Percentiles rank a stretch among this genome's conserved stretches.
Conservation (phyloP, 1,140 invertebrate genomes). For the Sarcophaga peregrina region DNA sequence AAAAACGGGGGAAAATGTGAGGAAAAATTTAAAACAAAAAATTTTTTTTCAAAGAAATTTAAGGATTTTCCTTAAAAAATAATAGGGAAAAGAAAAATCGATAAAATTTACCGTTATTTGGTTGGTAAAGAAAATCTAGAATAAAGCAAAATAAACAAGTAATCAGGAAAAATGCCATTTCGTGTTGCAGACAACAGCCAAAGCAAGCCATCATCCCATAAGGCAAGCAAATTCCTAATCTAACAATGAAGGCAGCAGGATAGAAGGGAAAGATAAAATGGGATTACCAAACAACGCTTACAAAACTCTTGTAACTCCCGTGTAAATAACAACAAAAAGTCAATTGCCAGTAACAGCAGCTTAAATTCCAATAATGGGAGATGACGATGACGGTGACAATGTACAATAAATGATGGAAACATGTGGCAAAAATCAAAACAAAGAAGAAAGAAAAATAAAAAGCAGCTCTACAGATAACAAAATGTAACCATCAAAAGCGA, state of each 20-base stretch:
- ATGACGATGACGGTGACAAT: background rate
- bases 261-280: slow-evolving; percentile 3
- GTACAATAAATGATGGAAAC: background rate
- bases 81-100: no score
- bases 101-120: no score
- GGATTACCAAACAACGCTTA: slow-evolving; percentile 12
- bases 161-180: slow-evolving; percentile 31
- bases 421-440: background rate
- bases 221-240: background rate
- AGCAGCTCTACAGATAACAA: background rate
- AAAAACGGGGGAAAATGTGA: no score
- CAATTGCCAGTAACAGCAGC: background rate
- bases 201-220: slow-evolving; percentile 12
- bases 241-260: background rate
- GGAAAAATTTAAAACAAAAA: no score
- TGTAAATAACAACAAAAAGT: background rate
- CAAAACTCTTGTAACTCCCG: background rate
- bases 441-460: background rate
- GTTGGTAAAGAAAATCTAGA: no score
- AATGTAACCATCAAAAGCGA: background rate
- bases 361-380: background rate
- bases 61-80: no score
- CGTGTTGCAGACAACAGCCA: slow-evolving; percentile 13
- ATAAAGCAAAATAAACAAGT: background rate
- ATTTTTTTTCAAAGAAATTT: no score